A percentile compares a stretch with the other conserved stretches of the same genome.
phyloP scores from a whole-genome alignment of 2,888 invertebrate genomes.

The Venusia cambrica region DNA sequence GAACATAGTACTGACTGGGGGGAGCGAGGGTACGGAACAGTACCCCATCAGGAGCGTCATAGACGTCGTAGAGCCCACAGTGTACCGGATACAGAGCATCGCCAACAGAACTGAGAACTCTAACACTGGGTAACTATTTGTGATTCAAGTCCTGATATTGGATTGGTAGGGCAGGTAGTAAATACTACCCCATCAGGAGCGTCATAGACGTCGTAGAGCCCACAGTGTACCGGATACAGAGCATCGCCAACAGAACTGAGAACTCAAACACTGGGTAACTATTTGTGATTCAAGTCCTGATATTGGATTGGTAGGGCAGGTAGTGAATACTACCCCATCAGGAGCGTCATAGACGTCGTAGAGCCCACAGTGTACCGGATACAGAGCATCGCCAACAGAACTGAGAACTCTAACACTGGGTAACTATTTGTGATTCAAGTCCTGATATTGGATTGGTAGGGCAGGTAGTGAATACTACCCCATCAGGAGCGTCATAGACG shows the following conservation, averaged over 20 bases:
- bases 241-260: slow-evolving; percentile 54
- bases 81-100: slow-evolving; percentile 63
- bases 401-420: slow-evolving; percentile 43
- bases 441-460: too few relatives aligned
- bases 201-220: slow-evolving; percentile 39
- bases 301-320: slow-evolving; percentile 41
- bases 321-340: slow-evolving; percentile 28
- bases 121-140: slow-evolving; percentile 40
- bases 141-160: too few relatives aligned
- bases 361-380: slow-evolving; percentile 59
- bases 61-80: slow-evolving; percentile 41
- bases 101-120: slow-evolving; percentile 51
- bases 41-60: slow-evolving; percentile 30
- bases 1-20: slow-evolving; percentile 69
- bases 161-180: slow-evolving; percentile 38
- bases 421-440: too few relatives aligned
- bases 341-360: slow-evolving; percentile 22
- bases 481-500: slow-evolving; percentile 24
- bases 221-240: slow-evolving; percentile 62
- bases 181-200: slow-evolving; percentile 28
- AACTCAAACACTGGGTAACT: slow-evolving; percentile 40
- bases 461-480: slow-evolving; percentile 32
- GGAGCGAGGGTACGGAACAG: slow-evolving; percentile 31
- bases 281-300: too few relatives aligned
- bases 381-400: slow-evolving; percentile 58